These are phyloP conservation scores for Bothrops jararaca DNA, from an alignment of 2,113 vertebrate species.

Conservation along the genomic window DNA sequence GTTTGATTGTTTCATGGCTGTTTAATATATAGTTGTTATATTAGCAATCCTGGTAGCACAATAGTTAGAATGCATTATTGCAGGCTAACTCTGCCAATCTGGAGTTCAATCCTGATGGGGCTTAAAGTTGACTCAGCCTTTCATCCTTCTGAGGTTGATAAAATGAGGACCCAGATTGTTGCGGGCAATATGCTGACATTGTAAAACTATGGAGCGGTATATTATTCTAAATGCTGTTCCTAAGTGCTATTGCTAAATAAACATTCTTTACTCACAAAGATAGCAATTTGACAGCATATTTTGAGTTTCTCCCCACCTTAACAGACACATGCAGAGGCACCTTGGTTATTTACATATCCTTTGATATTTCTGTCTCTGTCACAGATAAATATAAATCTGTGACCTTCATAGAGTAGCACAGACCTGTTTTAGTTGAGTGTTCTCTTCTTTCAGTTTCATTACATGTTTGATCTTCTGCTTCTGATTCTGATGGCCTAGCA, in stretches of 20 bases:
- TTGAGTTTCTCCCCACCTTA: not conserved
- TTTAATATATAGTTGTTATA: not conserved
- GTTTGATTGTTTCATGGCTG: not conserved
- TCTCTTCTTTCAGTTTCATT: constrained; percentile 92
- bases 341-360: not conserved
- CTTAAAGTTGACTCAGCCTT: not conserved
- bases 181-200: not conserved
- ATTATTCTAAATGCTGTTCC: not conserved
- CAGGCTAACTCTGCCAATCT: not conserved
- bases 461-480: constrained; percentile 98
- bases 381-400: not conserved
- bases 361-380: not conserved
- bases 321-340: not conserved
- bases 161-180: not conserved
- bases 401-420: not conserved
- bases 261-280: not conserved
- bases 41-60: not conserved
- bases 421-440: constrained; percentile 85
- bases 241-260: not conserved
- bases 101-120: not conserved
- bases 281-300: not conserved
- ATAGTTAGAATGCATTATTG: not conserved
- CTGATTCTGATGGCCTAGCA: constrained; percentile 95
- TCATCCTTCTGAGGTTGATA: not conserved
- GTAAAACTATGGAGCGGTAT: not conserved